A percentile compares a stretch with the other conserved stretches of the same genome.
Conservation (phyloP, 2,888 invertebrate species). For the Macrosoma leucophasiata region DNA sequence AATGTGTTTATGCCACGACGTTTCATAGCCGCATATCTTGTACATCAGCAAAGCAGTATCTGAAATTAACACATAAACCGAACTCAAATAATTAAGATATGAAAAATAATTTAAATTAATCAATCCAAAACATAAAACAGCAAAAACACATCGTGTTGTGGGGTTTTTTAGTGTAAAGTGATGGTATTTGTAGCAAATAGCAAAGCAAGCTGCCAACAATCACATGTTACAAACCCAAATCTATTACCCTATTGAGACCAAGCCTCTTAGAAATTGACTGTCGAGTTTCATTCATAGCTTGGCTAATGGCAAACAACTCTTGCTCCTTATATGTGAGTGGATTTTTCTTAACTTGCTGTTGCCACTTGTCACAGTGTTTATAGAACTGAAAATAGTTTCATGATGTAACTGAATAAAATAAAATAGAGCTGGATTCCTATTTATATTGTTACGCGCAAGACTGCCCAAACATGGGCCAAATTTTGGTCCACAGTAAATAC, state of each 20-base stretch:
- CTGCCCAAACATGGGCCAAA: too few relatives aligned
- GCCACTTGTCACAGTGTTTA: constrained; percentile 84
- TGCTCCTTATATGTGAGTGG: constrained; percentile 75
- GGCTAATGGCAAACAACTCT: constrained; percentile 68
- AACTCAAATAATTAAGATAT: background rate
- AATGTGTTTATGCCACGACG: constrained; percentile 81
- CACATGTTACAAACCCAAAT: constrained; percentile 63
- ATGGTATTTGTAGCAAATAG: constrained; percentile 47
- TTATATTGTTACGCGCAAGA: too few relatives aligned
- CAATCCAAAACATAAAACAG: too few relatives aligned
- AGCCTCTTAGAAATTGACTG: constrained; percentile 75
- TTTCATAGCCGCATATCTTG: constrained; percentile 86
- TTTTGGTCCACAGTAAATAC: too few relatives aligned
- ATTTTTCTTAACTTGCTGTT: constrained; percentile 80
- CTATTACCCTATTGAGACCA: constrained; percentile 70
- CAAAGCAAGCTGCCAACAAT: constrained; percentile 37
- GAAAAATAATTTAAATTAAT: too few relatives aligned
- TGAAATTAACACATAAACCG: constrained; percentile 38
- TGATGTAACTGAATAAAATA: too few relatives aligned
- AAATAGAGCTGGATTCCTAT: too few relatives aligned
- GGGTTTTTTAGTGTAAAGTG: too few relatives aligned
- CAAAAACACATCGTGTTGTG: too few relatives aligned
- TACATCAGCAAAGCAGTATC: constrained; percentile 80
- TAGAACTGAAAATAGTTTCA: constrained; percentile 88
- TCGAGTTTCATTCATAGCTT: constrained; percentile 74